Percentiles rank a stretch among this genome's conserved stretches.
phyloP scores from a whole-genome alignment of 2,113 vertebrate species.

The Nycticorax nycticorax region DNA sequence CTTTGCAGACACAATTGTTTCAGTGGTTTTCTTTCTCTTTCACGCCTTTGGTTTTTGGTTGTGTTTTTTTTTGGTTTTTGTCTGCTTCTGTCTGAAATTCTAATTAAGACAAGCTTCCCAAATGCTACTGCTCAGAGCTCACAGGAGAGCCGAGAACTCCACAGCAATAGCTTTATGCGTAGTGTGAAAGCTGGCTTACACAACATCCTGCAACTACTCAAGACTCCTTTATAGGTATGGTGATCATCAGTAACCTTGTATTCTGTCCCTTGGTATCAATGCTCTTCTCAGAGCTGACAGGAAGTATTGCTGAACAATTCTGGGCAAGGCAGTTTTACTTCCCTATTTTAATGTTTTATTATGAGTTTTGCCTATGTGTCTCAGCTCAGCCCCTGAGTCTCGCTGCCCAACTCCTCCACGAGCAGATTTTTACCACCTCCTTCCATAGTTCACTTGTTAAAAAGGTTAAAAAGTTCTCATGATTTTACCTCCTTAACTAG shows the following conservation, averaged over 20 bases:
- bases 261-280: neutral
- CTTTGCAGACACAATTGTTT: conserved; percentile 19
- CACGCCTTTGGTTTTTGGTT: neutral
- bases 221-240: neutral
- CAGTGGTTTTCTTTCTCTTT: neutral
- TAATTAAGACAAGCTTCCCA: conserved; percentile 22
- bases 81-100: conserved; percentile 21
- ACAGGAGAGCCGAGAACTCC: neutral
- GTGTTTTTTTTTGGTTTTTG: neutral
- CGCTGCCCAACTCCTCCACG: neutral
- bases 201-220: neutral
- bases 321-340: conserved; percentile 18
- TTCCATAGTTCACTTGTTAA: neutral
- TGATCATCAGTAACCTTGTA: neutral
- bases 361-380: neutral
- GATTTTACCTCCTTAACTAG: neutral
- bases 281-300: neutral
- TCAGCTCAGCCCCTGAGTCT: neutral
- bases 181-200: neutral
- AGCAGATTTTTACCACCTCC: neutral
- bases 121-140: neutral
- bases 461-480: neutral
- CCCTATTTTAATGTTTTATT: neutral
- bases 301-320: conserved; percentile 11
- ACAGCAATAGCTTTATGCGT: neutral